Base-by-base conservation (phyloP, 2,888 invertebrate genomes). In the Geophilus truncorum region DNA sequence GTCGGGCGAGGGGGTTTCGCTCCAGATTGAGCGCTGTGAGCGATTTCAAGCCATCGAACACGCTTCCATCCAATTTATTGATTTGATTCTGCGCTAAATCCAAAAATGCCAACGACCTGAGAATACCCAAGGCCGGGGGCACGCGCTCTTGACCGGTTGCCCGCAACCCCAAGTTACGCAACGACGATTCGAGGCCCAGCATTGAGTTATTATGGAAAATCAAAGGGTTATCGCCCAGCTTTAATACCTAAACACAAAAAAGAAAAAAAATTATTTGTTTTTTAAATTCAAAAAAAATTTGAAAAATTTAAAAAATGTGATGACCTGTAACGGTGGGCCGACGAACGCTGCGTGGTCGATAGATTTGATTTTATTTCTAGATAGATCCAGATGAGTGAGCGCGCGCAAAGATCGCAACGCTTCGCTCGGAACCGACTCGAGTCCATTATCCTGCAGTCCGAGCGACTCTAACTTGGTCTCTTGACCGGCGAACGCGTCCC, bases 61-160 rank as follows among this genome's bases (percentile, higher is more conserved):
- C 81, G 0, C 83, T 83, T 7, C 85, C 83, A 10, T 83, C 83
- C 51, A 96, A 88, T 86, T 94, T 94, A 83, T 92, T 90, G 76
- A 96, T 91, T 84, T 93, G 92, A 86, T 96, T 96, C 87, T 95
- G 93, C 0, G 96, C 95, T 81, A 96, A 88, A 88, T 96, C 96
- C 81, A 96, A 89, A 86, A 96, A 96, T 0, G 96, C 95, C 83
- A 96, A 88, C 77, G 92, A 92, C 82, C 90, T 91, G 36, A 96
- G 89, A 6, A 93, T 93, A 82, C 91, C 89, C 23, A 96, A 91
- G 77, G 94, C 92, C 83, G 92, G 92, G 0, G 96, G 96, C 12
- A 96, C 91, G 79, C 89, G 89, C 84, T 92, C 93, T 86, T 94
- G 94, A 80, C 91, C 90, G 0, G 95, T 94, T 34, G 94, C 95